Evolutionary conservation across 2,888 invertebrate species (phyloP).

Genomic region (Sycophila texana): DNA sequence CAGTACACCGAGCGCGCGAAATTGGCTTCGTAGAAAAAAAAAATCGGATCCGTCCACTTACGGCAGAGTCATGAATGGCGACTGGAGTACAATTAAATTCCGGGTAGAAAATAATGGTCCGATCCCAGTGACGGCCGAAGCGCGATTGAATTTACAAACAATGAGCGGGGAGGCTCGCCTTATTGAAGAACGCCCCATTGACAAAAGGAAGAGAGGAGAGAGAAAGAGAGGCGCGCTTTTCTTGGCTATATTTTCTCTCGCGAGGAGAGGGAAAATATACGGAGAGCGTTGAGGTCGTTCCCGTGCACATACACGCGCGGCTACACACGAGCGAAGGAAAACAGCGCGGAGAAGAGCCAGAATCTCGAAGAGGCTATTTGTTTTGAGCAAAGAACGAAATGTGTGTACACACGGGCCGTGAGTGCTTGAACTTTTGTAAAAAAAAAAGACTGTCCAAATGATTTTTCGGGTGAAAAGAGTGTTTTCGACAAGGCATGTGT

Average conservation of each 20-base stretch:
- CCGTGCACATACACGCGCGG: not conserved
- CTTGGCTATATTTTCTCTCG: slow-evolving; percentile 17
- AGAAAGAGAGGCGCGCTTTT: slow-evolving; percentile 17
- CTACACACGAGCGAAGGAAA: slow-evolving; percentile 15
- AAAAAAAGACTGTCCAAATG: slow-evolving; percentile 29
- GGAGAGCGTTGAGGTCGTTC: not conserved
- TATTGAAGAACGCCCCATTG: not conserved
- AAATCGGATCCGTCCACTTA: not conserved
- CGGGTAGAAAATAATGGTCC: slow-evolving; percentile 18
- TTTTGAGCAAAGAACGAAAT: slow-evolving; percentile 12
- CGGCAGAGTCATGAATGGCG: not conserved
- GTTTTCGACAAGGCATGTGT: no score
- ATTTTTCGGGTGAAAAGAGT: slow-evolving; percentile 35
- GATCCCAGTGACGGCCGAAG: not conserved
- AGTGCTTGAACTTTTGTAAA: not conserved
- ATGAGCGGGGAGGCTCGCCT: not conserved
- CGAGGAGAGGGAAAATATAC: not conserved
- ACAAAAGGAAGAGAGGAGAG: slow-evolving; percentile 2
- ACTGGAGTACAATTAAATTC: slow-evolving; percentile 12
- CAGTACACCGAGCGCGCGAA: no score
- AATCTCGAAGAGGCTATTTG: slow-evolving; percentile 37
- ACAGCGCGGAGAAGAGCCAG: not conserved
- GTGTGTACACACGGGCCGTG: slow-evolving; percentile 22
- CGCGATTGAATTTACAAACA: slow-evolving; percentile 48
- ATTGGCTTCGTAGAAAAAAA: slow-evolving; percentile 14